Evolutionary conservation across 2,797 vertebrate species (phyloP), one percentile per base, ranked within the genome.

Genomic region (Paramormyrops hopkinsi): DNA sequence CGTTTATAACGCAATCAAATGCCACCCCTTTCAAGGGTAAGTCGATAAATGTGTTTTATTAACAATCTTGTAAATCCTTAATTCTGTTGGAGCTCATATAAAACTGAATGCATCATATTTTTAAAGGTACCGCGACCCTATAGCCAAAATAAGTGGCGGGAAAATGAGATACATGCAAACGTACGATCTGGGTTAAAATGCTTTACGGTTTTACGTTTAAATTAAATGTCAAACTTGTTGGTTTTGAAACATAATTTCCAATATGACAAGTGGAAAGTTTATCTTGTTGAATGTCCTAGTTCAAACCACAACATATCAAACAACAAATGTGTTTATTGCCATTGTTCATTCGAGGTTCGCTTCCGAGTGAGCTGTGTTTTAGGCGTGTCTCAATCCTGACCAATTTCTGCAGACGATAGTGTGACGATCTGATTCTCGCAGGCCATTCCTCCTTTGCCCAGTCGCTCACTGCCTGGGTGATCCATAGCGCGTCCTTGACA

Each of bases 21-120:
- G 22, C 25, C 44, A 5, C 83, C 9, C 83, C 48, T 85, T 85
- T 85, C 46, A 53, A 50, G n/a, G 83, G 19, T 29, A 85, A 25
- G 83, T 85, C 44, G 22, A 85, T 85, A 85, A 53, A 46, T 88
- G 73, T 88, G 88, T 82, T 73, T 51, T 85, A 44, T 48, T 85
- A 17, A 85, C 48, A 85, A 51, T 50, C 83, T 85, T 85, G 83
- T 51, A 85, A 85, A 51, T 17, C 11, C 11, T 51, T 25, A 85
- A 51, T 51, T 50, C 22, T 37, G 62, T 89, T 48, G 50, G 56
- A 84, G 88, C 50, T 69, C 51, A 44, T 88, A 88, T 87, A 76
- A 79, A 89, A 53, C 56, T 62, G 46, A 86, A 73, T 85, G 29
- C 46, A 53, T 87, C 19, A 85, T 89, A 44, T 50, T 14, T 65